Conservation (phyloP, 2,797 vertebrate species). For the Pogonophryne albipinna region DNA sequence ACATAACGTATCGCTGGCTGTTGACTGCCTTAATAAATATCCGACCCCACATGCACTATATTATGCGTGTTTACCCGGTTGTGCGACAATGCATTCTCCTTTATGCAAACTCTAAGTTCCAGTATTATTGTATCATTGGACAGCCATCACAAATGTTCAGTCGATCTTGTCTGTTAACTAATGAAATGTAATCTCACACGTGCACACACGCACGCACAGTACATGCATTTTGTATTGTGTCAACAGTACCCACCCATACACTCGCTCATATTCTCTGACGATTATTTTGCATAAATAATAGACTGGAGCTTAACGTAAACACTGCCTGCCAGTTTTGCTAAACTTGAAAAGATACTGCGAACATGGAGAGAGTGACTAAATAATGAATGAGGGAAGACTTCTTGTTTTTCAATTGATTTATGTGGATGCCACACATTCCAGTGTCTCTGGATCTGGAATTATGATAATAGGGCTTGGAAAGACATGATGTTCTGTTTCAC, state of each 20-base stretch:
- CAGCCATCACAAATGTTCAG: too few species aligned
- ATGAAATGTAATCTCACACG: neutral
- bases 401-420: constrained; percentile 28
- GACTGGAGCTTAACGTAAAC: constrained; percentile 46
- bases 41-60: neutral
- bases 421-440: constrained; percentile 16
- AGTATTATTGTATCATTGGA: too few species aligned
- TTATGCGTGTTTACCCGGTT: neutral
- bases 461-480: neutral
- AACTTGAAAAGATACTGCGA: constrained; percentile 46
- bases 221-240: neutral
- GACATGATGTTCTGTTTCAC: neutral
- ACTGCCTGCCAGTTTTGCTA: constrained; percentile 45
- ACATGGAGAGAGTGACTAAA: constrained; percentile 35
- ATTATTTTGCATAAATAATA: constrained; percentile 61
- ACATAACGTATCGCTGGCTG: neutral
- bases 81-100: neutral
- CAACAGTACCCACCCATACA: neutral
- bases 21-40: neutral
- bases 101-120: too few species aligned
- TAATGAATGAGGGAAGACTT: constrained; percentile 55
- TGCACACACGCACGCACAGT: neutral
- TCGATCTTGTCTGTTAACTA: too few species aligned
- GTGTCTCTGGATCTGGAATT: constrained; percentile 14
- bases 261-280: constrained; percentile 4